Percentiles rank a stretch among this genome's conserved stretches.
phyloP scores from a whole-genome alignment of 2,797 vertebrate species.

The Melopsittacus undulatus region DNA sequence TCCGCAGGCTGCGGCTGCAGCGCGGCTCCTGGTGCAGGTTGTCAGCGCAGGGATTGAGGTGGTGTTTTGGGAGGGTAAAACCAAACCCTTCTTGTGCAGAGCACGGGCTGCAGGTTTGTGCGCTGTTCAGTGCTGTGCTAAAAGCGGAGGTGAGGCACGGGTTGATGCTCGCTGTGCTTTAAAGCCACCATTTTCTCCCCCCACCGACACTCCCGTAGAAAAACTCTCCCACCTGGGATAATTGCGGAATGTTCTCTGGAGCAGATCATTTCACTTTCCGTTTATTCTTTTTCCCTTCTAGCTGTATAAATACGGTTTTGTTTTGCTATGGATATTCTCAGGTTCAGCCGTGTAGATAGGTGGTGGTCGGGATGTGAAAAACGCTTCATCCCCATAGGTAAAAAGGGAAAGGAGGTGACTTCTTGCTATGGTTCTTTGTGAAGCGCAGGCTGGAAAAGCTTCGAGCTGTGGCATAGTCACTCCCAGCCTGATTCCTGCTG shows the following conservation, averaged over 20 bases:
- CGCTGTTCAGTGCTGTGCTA: rapidly evolving
- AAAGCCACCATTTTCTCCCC: rapidly evolving
- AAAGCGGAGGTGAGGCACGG: background rate
- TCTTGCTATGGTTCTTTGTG: background rate
- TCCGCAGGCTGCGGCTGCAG: background rate
- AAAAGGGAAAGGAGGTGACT: background rate
- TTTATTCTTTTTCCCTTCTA: background rate
- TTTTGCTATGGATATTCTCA: background rate
- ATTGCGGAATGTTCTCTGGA: background rate
- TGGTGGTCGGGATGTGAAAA: background rate
- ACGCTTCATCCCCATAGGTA: background rate
- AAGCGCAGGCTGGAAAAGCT: background rate
- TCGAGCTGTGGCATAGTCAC: background rate
- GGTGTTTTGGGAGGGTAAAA: background rate
- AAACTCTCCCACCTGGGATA: background rate
- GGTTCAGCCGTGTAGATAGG: background rate
- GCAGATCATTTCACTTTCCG: background rate
- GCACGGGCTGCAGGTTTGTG: background rate
- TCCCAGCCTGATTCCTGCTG: background rate
- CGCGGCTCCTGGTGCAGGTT: background rate
- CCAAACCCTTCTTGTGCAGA: background rate
- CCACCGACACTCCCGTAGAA: rapidly evolving
- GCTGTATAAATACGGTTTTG: background rate
- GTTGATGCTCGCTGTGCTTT: background rate
- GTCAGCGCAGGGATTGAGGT: background rate